Conservation (phyloP, 2,113 vertebrate genomes). For the Triplophysa tibetana region DNA sequence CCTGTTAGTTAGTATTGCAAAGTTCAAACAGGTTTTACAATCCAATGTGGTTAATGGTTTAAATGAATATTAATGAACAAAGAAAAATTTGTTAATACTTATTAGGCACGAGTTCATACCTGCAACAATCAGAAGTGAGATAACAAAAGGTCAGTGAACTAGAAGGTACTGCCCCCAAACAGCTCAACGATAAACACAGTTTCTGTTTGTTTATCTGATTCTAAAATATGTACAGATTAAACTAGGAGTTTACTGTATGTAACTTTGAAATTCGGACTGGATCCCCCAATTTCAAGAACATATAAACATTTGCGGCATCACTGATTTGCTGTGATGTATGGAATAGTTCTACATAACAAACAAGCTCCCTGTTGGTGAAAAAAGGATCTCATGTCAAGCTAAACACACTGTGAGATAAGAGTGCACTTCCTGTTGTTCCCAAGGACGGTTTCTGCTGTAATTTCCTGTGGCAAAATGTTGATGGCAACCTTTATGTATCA, state of each 20-base stretch:
- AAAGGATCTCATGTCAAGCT: slow-evolving; percentile 4
- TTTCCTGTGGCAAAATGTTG: slow-evolving; percentile 41
- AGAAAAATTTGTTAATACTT: neutral
- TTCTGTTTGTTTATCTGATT: neutral
- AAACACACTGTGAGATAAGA: slow-evolving; percentile 40
- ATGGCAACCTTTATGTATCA: neutral
- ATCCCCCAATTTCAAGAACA: too few species aligned
- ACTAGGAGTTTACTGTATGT: neutral
- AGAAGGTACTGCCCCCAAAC: neutral
- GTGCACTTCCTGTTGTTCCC: slow-evolving; percentile 32
- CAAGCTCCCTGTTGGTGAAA: neutral
- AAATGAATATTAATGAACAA: neutral
- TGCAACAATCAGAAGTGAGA: neutral
- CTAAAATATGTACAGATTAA: neutral
- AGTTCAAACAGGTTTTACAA: neutral
- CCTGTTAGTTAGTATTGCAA: neutral
- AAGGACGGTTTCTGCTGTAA: slow-evolving; percentile 30
- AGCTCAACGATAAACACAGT: neutral
- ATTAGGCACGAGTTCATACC: neutral
- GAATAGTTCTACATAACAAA: neutral
- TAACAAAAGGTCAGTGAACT: neutral
- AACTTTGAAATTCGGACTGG: too few species aligned
- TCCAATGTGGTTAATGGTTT: neutral
- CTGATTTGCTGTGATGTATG: neutral
- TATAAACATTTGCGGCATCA: neutral